Percentiles rank a stretch among this genome's conserved stretches.
phyloP scores from a whole-genome alignment of 2,113 vertebrate genomes.

The Irena cyanogastra region DNA sequence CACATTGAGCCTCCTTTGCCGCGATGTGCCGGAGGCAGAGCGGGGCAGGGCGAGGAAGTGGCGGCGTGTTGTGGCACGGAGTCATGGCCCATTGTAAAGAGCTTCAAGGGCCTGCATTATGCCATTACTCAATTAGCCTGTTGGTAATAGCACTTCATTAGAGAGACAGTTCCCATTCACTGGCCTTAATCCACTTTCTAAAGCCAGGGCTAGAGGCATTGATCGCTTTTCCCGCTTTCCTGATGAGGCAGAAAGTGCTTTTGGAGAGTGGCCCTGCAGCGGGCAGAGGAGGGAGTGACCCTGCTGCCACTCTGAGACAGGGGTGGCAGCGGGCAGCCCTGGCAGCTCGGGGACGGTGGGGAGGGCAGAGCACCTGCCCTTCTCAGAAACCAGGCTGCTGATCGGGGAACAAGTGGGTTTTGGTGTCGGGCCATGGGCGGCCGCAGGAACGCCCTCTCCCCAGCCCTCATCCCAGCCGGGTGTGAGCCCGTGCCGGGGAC shows the following conservation, averaged over 20 bases:
- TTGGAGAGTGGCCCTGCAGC: not conserved
- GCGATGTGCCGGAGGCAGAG: slow-evolving; percentile 44
- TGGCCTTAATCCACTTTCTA: slow-evolving; percentile 57
- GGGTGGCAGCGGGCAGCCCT: not conserved
- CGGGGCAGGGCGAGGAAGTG: slow-evolving; percentile 16
- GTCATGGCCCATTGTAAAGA: slow-evolving; percentile 13
- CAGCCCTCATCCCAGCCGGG: fast-evolving
- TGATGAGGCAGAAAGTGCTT: not conserved
- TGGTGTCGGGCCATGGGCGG: not conserved
- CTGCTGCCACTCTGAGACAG: not conserved
- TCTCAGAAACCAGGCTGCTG: not conserved
- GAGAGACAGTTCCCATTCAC: slow-evolving; percentile 58
- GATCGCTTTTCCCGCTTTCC: slow-evolving; percentile 18
- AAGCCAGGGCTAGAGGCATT: slow-evolving; percentile 3
- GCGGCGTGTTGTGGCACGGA: slow-evolving; percentile 19
- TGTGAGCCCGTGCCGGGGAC: fast-evolving
- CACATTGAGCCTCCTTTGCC: slow-evolving; percentile 45
- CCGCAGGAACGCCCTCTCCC: fast-evolving
- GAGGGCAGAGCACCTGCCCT: not conserved
- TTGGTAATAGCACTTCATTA: slow-evolving; percentile 70
- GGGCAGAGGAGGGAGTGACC: not conserved
- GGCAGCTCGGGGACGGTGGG: fast-evolving
- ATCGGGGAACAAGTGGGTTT: not conserved
- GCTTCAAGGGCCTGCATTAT: slow-evolving; percentile 59
- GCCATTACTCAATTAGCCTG: slow-evolving; percentile 71